A percentile compares a stretch with the other conserved stretches of the same genome.
phyloP scores from a whole-genome alignment of 2,113 vertebrate genomes.

The Zosterops lateralis region DNA sequence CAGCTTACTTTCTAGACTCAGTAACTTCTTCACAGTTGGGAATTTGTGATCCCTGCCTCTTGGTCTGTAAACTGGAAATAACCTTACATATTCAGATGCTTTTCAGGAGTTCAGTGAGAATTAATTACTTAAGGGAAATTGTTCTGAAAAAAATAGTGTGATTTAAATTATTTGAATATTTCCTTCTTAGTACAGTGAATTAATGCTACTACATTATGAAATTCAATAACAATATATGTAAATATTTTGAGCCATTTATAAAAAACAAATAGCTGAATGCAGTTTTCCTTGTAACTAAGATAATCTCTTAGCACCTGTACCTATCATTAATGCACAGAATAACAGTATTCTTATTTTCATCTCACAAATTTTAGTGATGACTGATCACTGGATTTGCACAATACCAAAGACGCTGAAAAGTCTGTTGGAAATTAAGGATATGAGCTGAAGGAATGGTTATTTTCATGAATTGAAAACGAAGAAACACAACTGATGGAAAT shows the following conservation, averaged over 20 bases:
- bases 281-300: neutral
- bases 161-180: neutral
- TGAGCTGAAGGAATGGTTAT: neutral
- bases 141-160: neutral
- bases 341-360: neutral
- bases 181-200: neutral
- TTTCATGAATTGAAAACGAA: neutral
- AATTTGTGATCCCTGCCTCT: neutral
- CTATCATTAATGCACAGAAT: neutral
- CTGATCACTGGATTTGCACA: neutral
- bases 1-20: neutral
- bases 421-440: neutral
- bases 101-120: neutral
- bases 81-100: neutral
- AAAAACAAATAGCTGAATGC: neutral
- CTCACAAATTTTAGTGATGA: neutral
- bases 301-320: neutral
- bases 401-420: neutral
- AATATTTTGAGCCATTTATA: neutral
- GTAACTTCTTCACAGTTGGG: neutral
- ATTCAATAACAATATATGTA: neutral
- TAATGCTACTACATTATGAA: neutral
- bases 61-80: neutral
- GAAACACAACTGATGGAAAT: neutral
- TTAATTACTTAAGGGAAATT: neutral